Evolutionary conservation across 2,113 vertebrate species (phyloP), one percentile per base, ranked within the genome.

Genomic region (Chlorodrepanis virens): DNA sequence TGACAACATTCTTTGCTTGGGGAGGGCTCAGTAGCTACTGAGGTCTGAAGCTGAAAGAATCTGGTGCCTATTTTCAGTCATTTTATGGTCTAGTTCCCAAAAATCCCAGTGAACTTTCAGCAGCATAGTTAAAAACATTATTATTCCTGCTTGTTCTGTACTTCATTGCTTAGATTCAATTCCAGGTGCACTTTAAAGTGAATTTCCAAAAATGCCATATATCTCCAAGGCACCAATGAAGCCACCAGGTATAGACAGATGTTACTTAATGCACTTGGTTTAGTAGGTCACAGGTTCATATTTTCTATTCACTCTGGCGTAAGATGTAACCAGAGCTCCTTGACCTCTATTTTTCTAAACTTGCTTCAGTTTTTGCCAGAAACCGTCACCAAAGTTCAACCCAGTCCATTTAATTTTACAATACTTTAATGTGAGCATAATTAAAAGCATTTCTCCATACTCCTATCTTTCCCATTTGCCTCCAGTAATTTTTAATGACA

Each of bases 291-390:
- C 25, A 89, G n/a, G 71, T 57, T 72, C 69, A 50, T 63, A 59
- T 84, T 87, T 75, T 69, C 70, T 64, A 67, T 60, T 91, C 31
- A 22, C 18, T 93, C 77, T 63, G 42, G 25, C 6, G 6, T 65
- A 83, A 93, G 47, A 54, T 19, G 8, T 45, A 88, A 83, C 49
- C 56, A 92, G 96, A 89, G n/a, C 87, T 95, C 93, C 72, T n/a
- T 75, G 94, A 93, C 69, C 77, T 96, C 85, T 88, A 31, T 85
- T 94, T 97, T 96, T 93, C 95, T 78, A 87, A 94, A 87, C 63
- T 59, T 49, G 17, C 35, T 87, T 93, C 87, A 70, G 83, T 94
- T 80, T 63, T 72, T 83, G 71, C 80, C 84, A 96, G 57, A 45
- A 86, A 63, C 53, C 68, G 67, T 60, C 88, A 85, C 47, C 86